Conservation (phyloP, 1,140 invertebrate genomes). For the Panagrolaimus sp. region DNA sequence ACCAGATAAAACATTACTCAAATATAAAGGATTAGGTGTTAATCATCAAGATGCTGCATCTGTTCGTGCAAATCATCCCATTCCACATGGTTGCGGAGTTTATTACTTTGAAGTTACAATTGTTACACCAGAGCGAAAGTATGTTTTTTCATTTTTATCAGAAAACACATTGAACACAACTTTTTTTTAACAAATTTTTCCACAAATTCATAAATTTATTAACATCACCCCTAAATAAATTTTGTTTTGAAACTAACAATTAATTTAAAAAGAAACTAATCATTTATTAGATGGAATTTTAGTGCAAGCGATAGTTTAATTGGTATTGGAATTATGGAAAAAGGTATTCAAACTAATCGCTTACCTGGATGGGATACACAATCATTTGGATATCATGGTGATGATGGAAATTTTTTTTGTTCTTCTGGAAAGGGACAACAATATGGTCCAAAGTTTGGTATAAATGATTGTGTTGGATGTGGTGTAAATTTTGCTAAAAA, state of each 20-base stretch:
- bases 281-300: conserved; percentile 1
- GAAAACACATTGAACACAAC: no score
- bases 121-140: conserved; percentile 78
- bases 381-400: conserved; percentile 98
- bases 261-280: no score
- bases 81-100: conserved; percentile 90
- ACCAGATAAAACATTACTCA: neutral
- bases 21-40: conserved; percentile 61
- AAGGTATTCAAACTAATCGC: conserved; percentile 91
- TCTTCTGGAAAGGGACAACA: conserved; percentile 87
- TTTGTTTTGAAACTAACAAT: no score
- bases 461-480: conserved; percentile 89
- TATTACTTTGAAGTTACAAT: conserved; percentile 99
- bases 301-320: conserved; percentile 70
- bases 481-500: conserved; percentile 95
- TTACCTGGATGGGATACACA: conserved; percentile 97
- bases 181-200: no score
- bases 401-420: conserved; percentile 97
- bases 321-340: conserved; percentile 91
- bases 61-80: conserved; percentile 80
- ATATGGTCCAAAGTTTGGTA: conserved; percentile 97
- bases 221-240: no score
- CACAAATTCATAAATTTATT: no score
- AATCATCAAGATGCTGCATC: conserved; percentile 96
- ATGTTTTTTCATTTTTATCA: neutral